Conservation (phyloP, 1,140 invertebrate genomes). For the Manduca sexta region DNA sequence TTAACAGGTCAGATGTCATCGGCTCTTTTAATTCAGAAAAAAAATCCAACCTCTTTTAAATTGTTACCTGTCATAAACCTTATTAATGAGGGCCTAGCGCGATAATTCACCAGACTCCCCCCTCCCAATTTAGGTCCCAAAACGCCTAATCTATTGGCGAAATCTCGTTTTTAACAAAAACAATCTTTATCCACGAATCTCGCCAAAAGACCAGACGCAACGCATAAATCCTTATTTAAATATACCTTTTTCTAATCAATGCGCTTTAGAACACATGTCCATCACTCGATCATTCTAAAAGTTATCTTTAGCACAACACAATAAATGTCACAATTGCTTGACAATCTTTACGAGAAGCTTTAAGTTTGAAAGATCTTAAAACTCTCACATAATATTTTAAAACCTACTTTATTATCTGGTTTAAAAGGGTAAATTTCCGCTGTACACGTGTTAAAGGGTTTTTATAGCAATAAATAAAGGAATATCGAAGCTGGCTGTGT, state of each 20-base stretch:
- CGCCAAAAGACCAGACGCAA: slow-evolving; percentile 67
- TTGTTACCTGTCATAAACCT: no score
- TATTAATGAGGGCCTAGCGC: no score
- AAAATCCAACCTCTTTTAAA: no score
- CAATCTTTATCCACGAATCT: slow-evolving; percentile 64
- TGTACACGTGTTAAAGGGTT: slow-evolving; percentile 44
- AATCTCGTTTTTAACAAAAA: slow-evolving; percentile 48
- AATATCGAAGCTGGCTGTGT: slow-evolving; percentile 72
- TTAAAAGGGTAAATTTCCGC: slow-evolving; percentile 23
- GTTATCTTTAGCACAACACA: background rate
- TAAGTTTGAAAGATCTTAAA: no score
- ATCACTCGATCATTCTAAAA: background rate
- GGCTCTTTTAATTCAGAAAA: no score
- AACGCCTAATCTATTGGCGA: slow-evolving; percentile 28
- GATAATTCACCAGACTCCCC: background rate
- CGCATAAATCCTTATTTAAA: slow-evolving; percentile 72
- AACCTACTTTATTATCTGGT: slow-evolving; percentile 2
- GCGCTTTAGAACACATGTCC: slow-evolving; percentile 2
- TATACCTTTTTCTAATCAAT: slow-evolving; percentile 39
- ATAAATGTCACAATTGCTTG: background rate
- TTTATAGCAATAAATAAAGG: slow-evolving; percentile 73
- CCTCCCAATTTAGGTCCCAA: slow-evolving; percentile 37
- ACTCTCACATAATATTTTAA: background rate
- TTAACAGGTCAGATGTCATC: no score
- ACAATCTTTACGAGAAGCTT: background rate